Base-by-base conservation (phyloP, 2,888 invertebrate species). In the Proisotoma minuta region DNA sequence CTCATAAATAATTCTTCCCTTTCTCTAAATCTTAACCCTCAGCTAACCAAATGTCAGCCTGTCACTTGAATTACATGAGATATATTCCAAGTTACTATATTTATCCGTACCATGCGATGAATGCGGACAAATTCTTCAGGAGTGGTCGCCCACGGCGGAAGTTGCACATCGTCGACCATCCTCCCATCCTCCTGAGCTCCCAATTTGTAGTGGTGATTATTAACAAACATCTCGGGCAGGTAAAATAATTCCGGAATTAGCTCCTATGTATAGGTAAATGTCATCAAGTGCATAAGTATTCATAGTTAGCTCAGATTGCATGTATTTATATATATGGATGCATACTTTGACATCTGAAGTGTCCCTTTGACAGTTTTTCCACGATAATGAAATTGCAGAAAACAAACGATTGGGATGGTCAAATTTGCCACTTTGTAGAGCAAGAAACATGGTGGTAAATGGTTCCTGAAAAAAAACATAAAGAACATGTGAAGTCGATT, bases 361-460 rank as follows among this genome's bases (percentile, higher is more conserved):
- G 78, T 99, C 98, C 57, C 97, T 82, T 79, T 99, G 98, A 78
- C 97, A 98, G 80, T 97, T 97, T 80, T 97, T 96, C 99, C 99
- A 99, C 0, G 97, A 91, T 68, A 95, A 82, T 1, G 91, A 87
- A 43, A 99, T 86, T 2, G 96, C 96, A 1, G 93, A 91, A 81
- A 99, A 99, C 65, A 97, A 83, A 57, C 99, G 82, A 81, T 99
- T 96, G 2, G 98, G 96, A 78, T 98, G 96, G 79, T 99, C 99
- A 79, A 99, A 99, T 79, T 98, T 98, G 66, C 98, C 98, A 51
- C 96, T 96, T 82, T 99, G 98, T 50, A 99, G 84, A 43, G 95
- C 91, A 74, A 99, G 83, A 82, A 97, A 98, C 91, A 98, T 95
- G 40, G 96, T 94, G n/a, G 97, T 96, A 82, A 98, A 95, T 1